phyloP scores from a whole-genome alignment of 2,113 vertebrate species.

The Martes martes region DNA sequence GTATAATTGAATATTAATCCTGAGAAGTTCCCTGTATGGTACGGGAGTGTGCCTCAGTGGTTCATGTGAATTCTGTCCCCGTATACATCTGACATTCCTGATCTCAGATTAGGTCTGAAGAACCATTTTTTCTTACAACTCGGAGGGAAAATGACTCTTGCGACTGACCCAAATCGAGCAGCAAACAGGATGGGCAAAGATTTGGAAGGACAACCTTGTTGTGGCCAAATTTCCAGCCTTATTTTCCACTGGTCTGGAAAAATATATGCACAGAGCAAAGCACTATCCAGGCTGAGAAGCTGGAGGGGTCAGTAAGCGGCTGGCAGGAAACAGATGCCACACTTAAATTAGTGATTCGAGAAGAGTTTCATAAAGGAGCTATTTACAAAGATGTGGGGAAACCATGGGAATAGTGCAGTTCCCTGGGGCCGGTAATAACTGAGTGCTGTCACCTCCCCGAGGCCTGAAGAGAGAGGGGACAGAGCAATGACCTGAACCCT shows the following conservation, averaged over 20 bases:
- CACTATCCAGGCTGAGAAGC: not conserved
- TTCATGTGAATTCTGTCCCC: not conserved
- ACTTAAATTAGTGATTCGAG: not conserved
- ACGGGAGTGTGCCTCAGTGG: not conserved
- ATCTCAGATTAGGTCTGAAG: not conserved
- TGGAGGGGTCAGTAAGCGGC: constrained; percentile 54
- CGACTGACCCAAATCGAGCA: not conserved
- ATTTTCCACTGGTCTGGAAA: constrained; percentile 56
- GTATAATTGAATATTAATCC: not conserved
- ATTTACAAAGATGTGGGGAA: constrained; percentile 25
- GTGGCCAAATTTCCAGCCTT: constrained; percentile 51
- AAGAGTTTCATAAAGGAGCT: constrained; percentile 20
- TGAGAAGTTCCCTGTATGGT: not conserved
- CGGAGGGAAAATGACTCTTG: not conserved
- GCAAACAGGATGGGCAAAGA: constrained; percentile 23
- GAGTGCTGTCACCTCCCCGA: not conserved
- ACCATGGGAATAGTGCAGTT: not conserved
- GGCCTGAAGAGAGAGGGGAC: not conserved
- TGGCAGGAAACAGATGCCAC: constrained; percentile 55
- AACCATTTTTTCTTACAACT: constrained; percentile 20
- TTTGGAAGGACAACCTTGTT: constrained; percentile 26
- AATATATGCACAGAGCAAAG: constrained; percentile 21
- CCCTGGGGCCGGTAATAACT: not conserved
- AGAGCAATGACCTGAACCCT: not conserved
- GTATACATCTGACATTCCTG: not conserved